Evolutionary conservation across 2,113 vertebrate species (phyloP).

Genomic region (Rhineura floridana): DNA sequence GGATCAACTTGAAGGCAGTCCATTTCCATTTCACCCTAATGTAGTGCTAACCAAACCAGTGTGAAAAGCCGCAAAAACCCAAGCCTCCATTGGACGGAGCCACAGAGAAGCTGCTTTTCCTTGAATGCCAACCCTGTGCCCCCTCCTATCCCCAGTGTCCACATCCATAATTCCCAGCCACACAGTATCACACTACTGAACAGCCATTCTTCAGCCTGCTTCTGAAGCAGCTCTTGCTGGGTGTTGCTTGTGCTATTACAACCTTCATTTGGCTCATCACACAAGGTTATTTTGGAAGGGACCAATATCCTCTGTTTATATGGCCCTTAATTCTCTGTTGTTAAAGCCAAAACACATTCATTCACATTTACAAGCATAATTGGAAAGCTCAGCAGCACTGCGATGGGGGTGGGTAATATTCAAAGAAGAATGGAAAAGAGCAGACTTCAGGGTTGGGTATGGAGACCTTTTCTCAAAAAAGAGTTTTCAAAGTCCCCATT

Average conservation of each 20-base stretch:
- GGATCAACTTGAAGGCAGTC: too few species aligned
- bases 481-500: neutral
- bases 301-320: neutral
- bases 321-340: neutral
- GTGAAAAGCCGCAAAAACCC: neutral
- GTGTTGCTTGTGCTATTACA: too few species aligned
- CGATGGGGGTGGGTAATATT: neutral
- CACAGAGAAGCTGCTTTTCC: neutral
- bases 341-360: neutral
- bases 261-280: neutral
- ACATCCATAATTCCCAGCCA: neutral
- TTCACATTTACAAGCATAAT: neutral
- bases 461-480: neutral
- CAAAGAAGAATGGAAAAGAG: neutral
- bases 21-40: too few species aligned
- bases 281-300: neutral
- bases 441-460: fast-evolving
- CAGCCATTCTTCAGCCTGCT: neutral
- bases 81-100: neutral
- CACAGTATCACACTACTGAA: neutral
- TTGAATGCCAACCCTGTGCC: neutral
- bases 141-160: neutral
- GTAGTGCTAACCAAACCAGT: neutral
- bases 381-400: slow-evolving; percentile 17
- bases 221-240: neutral